Percentiles rank a stretch among this genome's conserved stretches.
These are phyloP conservation scores for Plumapathes pennacea DNA, from an alignment of 92 coral and sea anemone genomes.

Conservation along the genomic window DNA sequence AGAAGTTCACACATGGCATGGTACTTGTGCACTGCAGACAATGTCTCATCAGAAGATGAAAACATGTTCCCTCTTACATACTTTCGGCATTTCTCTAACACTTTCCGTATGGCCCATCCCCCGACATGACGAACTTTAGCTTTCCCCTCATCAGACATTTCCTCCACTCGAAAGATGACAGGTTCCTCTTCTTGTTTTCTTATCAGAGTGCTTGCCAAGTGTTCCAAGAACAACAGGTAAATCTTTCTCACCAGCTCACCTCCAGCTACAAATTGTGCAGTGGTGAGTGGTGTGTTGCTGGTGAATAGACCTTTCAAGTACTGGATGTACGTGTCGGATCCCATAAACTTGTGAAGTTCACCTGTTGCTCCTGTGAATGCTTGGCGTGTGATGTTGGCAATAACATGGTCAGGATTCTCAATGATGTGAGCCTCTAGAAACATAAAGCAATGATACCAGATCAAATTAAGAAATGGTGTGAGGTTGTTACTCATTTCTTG, in stretches of 20 bases:
- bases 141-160: too few species aligned
- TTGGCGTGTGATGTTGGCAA: slow-evolving; percentile 9
- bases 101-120: slow-evolving; percentile 44
- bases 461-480: too few species aligned
- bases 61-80: slow-evolving; percentile 45
- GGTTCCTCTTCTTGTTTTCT: too few species aligned
- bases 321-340: not conserved
- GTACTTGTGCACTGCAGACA: too few species aligned
- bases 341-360: slow-evolving; percentile 5
- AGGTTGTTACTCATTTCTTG: too few species aligned
- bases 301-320: slow-evolving; percentile 11
- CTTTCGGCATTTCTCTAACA: slow-evolving; percentile 11
- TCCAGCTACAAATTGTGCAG: slow-evolving; percentile 4
- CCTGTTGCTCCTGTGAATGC: slow-evolving; percentile 15
- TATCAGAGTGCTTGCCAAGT: not conserved
- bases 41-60: too few species aligned
- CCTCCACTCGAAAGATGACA: too few species aligned
- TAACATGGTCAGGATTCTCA: slow-evolving; percentile 2
- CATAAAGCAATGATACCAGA: too few species aligned
- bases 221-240: slow-evolving; percentile 5
- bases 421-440: too few species aligned
- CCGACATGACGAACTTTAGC: slow-evolving; percentile 60
- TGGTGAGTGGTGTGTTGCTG: not conserved
- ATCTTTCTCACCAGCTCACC: slow-evolving; percentile 2
- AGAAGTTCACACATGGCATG: too few species aligned